Conservation (phyloP, 92 coral and sea anemone species). For the Parazoanthus swiftii region DNA sequence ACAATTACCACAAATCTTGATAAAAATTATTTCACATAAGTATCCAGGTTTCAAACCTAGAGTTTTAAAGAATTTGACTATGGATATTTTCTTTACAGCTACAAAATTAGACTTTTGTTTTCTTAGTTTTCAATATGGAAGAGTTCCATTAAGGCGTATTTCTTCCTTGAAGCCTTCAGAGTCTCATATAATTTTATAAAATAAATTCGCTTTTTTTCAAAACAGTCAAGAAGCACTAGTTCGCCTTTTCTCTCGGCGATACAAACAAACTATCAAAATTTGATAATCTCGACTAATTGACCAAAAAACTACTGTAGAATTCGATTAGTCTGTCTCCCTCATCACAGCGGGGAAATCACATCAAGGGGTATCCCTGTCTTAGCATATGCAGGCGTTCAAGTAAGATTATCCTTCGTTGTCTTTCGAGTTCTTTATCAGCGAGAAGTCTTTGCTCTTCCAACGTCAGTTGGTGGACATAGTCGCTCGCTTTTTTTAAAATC, state of each 20-base stretch:
- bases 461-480: constrained; percentile 81
- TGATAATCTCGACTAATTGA: constrained; percentile 34
- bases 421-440: constrained; percentile 95
- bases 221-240: not conserved
- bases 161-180: not conserved
- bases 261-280: constrained; percentile 27
- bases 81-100: not conserved
- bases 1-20: constrained; percentile 20
- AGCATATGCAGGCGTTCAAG: constrained; percentile 75
- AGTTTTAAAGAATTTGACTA: constrained; percentile 6
- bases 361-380: constrained; percentile 72
- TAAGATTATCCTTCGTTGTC: constrained; percentile 84
- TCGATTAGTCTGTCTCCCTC: not conserved
- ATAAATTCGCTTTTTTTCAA: constrained; percentile 12
- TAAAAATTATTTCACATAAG: constrained; percentile 19
- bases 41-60: constrained; percentile 17
- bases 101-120: constrained; percentile 1
- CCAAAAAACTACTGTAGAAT: constrained; percentile 11
- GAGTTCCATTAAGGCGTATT: not conserved
- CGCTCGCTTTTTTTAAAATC: constrained; percentile 92
- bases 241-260: constrained; percentile 5
- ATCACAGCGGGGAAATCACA: constrained; percentile 48
- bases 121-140: not conserved
- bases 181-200: constrained; percentile 15
- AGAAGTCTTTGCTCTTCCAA: constrained; percentile 85